Evolutionary conservation across 2,797 vertebrate species (phyloP).

Genomic region (Craterocephalus amniculus): DNA sequence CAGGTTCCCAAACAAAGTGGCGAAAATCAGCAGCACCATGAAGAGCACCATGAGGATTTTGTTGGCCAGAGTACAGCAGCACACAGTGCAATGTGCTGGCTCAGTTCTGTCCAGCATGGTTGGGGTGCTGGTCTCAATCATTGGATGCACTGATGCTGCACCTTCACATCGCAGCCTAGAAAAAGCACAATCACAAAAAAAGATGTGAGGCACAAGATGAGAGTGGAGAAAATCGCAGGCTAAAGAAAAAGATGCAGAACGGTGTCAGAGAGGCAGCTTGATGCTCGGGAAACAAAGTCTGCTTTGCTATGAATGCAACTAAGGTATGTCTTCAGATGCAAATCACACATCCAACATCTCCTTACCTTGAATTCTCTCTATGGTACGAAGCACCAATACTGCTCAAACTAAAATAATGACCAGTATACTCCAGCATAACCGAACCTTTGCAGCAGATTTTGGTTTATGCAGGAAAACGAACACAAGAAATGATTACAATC

Average conservation of each 20-base stretch:
- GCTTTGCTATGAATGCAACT: no score
- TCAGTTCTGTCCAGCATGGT: conserved; percentile 58
- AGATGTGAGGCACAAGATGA: not conserved
- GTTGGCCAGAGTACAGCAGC: conserved; percentile 79
- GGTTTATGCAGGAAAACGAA: no score
- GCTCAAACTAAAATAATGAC: no score
- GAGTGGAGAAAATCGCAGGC: not conserved
- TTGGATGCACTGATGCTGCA: not conserved
- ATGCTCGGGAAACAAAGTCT: no score
- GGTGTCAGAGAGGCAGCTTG: no score
- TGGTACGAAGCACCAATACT: no score
- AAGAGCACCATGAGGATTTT: conserved; percentile 81
- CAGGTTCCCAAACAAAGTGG: conserved; percentile 81
- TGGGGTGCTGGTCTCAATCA: conserved; percentile 44
- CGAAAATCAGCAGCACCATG: conserved; percentile 80
- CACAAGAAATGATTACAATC: no score
- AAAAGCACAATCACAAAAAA: conserved; percentile 7
- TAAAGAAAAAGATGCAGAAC: not conserved
- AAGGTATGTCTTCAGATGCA: no score
- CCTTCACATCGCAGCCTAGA: conserved; percentile 48
- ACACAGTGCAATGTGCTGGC: conserved; percentile 73
- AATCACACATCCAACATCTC: no score
- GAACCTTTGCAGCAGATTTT: no score
- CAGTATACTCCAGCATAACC: no score
- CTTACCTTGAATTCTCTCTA: no score